Evolutionary conservation across 2,797 vertebrate genomes (phyloP).

Genomic region (Microhierax caerulescens): DNA sequence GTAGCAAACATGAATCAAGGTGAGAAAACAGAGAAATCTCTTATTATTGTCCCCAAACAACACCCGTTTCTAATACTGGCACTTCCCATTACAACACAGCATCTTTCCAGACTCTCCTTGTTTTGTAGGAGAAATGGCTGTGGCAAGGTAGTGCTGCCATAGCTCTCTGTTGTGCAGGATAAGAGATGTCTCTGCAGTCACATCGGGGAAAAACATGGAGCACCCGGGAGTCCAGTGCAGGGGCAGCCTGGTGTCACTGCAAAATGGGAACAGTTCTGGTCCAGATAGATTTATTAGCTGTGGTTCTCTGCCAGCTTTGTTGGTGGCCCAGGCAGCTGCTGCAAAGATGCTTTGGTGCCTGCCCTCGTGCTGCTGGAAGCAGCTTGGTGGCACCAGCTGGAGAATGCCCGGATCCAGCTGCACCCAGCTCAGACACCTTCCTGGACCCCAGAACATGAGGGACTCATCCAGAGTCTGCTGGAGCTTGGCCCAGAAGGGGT

Average conservation of each 20-base stretch:
- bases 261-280: neutral
- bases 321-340: neutral
- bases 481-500: neutral
- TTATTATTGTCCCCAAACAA: neutral
- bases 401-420: neutral
- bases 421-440: neutral
- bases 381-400: neutral
- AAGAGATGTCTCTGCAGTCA: neutral
- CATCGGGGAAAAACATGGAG: neutral
- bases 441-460: neutral
- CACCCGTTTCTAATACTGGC: accelerated
- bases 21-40: neutral
- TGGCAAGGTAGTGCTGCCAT: neutral
- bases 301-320: neutral
- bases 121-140: accelerated
- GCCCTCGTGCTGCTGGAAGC: neutral
- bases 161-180: neutral
- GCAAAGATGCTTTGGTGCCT: neutral
- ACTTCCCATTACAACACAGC: neutral
- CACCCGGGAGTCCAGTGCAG: neutral
- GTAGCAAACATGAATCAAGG: neutral
- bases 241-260: neutral
- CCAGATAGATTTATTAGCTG: neutral
- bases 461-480: neutral
- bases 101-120: neutral